A percentile compares a stretch with the other conserved stretches of the same genome.
These are phyloP conservation scores for Rafetus swinhoei DNA, from an alignment of 2,113 vertebrate species.

Conservation along the genomic window DNA sequence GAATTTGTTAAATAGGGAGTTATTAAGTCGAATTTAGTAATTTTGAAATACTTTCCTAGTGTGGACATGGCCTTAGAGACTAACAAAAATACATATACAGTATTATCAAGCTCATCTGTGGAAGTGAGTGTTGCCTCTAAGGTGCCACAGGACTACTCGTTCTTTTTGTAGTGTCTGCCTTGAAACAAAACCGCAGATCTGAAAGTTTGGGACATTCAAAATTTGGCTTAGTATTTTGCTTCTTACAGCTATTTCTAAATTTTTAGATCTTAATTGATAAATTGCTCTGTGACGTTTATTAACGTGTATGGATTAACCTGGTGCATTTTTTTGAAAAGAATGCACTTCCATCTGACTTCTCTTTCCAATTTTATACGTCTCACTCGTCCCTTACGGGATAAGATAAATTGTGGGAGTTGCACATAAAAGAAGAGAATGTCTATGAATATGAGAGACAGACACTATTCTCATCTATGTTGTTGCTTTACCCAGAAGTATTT, in stretches of 20 bases:
- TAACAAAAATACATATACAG: too few species aligned
- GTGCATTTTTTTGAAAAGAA: background rate
- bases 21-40: too few species aligned
- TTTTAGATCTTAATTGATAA: background rate
- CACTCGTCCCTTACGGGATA: background rate
- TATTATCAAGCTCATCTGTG: too few species aligned
- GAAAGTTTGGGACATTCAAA: background rate
- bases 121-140: too few species aligned
- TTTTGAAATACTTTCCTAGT: too few species aligned
- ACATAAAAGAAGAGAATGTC: background rate
- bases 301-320: background rate
- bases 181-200: fast-evolving
- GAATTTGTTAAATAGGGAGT: too few species aligned
- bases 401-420: background rate
- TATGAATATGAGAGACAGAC: background rate
- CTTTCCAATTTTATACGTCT: background rate
- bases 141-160: too few species aligned
- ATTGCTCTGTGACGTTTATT: background rate
- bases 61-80: too few species aligned
- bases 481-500: slow-evolving; percentile 25
- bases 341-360: slow-evolving; percentile 7
- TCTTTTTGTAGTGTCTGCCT: background rate
- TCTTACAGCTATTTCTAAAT: background rate
- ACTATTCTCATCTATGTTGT: background rate
- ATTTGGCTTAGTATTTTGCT: background rate